Evolutionary conservation across 2,797 vertebrate genomes (phyloP).

Genomic region (Loriculus beryllinus): DNA sequence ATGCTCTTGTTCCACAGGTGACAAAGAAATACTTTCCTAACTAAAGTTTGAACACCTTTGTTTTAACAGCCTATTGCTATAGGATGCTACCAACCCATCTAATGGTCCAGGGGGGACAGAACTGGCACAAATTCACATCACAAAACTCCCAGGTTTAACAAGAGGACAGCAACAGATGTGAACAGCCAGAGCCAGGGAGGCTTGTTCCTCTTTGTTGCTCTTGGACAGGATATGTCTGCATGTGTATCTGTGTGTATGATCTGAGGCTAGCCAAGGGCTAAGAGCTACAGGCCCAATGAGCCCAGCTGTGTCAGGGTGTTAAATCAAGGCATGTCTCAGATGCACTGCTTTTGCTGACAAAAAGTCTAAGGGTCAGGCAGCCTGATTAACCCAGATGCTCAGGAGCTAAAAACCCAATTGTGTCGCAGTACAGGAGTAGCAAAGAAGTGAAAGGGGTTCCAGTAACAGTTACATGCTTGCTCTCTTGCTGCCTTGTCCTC

Average conservation of each 20-base stretch:
- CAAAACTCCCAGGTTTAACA: neutral
- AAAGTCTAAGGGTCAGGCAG: slow-evolving; percentile 45
- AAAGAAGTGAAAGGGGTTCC: neutral
- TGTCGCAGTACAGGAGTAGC: neutral
- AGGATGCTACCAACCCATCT: neutral
- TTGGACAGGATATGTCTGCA: neutral
- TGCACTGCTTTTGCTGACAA: slow-evolving; percentile 35
- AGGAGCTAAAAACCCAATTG: neutral
- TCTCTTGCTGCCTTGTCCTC: neutral
- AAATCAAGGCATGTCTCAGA: slow-evolving; percentile 32
- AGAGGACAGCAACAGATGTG: neutral
- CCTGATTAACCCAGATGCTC: slow-evolving; percentile 26
- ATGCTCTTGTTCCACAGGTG: neutral
- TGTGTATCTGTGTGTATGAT: neutral
- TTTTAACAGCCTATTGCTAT: neutral
- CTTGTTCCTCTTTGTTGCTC: neutral
- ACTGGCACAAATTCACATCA: neutral
- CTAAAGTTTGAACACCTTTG: neutral
- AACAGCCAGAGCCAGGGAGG: neutral
- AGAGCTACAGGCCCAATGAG: neutral
- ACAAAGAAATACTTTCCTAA: neutral
- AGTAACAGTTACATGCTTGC: neutral
- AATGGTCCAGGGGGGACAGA: neutral
- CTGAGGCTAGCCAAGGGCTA: slow-evolving; percentile 17
- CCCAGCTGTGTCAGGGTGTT: slow-evolving; percentile 42